Evolutionary conservation across 2,888 invertebrate genomes (phyloP), one percentile per base, ranked within the genome.

Genomic region (Tetheella fluctuosa): DNA sequence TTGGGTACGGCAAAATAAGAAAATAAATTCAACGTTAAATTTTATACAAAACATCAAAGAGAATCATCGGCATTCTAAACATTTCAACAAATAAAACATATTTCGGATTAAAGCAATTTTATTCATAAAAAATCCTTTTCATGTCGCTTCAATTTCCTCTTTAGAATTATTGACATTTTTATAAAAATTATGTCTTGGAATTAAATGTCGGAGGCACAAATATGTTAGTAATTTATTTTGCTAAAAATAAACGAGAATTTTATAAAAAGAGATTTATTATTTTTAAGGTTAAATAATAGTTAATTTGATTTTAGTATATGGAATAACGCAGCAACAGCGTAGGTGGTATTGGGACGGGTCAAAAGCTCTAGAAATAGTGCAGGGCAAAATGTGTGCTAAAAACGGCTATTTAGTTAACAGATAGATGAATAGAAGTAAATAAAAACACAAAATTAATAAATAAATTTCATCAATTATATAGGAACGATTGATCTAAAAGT

Each of bases 81-180:
- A 10, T 48, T 48, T 48, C 10, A n/a, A 20, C 20, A 20, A 48
- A n/a, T 17, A 48, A 48, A 17, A 20, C 42, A 48, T 48, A 48
- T 48, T 48, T 17, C 20, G 17, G 17, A 48, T 48, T 48, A 48
- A 17, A 48, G 20, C 17, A 20, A 10, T 20, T 48, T 48, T 48
- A 48, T 48, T 42, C 20, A 20, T 8, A 10, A 48, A 48, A n/a
- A 48, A n/a, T 48, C 20, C 48, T 48, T 48, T 48, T 48, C 48
- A 48, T 48, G 48, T 48, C 48, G 48, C 48, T 48, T 48, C 48
- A 48, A 48, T 48, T 48, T 48, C 48, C 20, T 48, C 48, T 48
- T 48, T 48, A 48, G 48, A 48, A 20, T 48, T n/a, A 48, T 20
- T 48, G 48, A 10, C 20, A 48, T 48, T 48, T 20, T 48, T 20